phyloP scores from a whole-genome alignment of 2,888 invertebrate species.

The Metellina segmentata region DNA sequence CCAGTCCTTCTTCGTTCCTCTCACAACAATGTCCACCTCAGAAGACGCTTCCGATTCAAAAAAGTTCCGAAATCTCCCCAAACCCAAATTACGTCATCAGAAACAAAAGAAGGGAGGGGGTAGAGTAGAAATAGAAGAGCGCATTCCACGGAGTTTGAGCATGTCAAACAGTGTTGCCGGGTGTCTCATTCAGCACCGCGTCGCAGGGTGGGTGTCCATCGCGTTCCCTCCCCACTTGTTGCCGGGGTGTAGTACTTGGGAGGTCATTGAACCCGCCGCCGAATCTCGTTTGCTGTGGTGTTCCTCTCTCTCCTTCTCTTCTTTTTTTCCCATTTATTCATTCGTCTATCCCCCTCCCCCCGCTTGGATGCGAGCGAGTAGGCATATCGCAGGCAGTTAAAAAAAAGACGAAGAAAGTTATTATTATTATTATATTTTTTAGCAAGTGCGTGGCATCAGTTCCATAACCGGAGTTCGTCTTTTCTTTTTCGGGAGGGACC shows the following conservation, averaged over 20 bases:
- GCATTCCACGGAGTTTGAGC: constrained; percentile 41
- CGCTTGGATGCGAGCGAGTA: constrained; percentile 52
- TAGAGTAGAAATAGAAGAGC: neutral
- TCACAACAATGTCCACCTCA: neutral
- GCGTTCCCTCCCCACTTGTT: constrained; percentile 63
- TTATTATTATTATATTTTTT: constrained; percentile 33
- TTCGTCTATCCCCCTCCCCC: constrained; percentile 7
- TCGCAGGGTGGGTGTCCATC: constrained; percentile 55
- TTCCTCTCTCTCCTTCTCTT: constrained; percentile 34
- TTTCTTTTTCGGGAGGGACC: neutral
- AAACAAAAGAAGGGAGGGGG: neutral
- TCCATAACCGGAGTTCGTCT: constrained; percentile 14
- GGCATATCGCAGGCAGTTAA: constrained; percentile 54
- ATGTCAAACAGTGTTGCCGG: constrained; percentile 33
- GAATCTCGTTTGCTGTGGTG: constrained; percentile 49
- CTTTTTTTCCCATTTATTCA: constrained; percentile 33
- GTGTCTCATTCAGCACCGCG: constrained; percentile 30
- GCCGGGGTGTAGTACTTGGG: constrained; percentile 62
- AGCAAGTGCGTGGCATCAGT: constrained; percentile 24
- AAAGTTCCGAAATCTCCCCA: neutral
- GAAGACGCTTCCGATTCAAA: neutral
- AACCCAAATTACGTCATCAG: neutral
- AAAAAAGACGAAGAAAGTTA: constrained; percentile 43
- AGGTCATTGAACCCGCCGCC: constrained; percentile 61
- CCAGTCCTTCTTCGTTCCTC: too few relatives aligned